These are phyloP conservation scores for Trichechus manatus DNA, from an alignment of 2,113 vertebrate genomes.

Conservation along the genomic window DNA sequence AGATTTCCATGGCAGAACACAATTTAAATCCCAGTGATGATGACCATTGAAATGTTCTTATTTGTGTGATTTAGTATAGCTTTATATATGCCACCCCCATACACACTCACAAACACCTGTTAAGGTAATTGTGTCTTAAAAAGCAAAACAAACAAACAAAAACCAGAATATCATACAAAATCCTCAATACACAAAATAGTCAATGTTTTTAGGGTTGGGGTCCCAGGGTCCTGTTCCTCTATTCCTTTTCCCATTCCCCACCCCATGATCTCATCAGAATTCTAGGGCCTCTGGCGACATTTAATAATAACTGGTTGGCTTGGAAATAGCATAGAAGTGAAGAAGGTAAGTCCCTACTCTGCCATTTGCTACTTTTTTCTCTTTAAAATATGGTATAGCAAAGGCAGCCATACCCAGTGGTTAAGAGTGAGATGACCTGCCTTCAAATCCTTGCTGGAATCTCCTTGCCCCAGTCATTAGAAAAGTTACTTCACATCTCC, in stretches of 20 bases:
- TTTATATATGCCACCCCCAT: background rate
- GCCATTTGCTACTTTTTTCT: background rate
- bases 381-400: background rate
- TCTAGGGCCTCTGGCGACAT: background rate
- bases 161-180: background rate
- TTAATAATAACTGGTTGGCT: background rate
- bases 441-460: background rate
- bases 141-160: background rate
- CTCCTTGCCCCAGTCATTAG: background rate
- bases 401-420: background rate
- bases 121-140: background rate
- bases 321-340: background rate
- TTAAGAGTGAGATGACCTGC: background rate
- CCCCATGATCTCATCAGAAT: background rate
- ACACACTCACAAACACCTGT: background rate
- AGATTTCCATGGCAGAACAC: background rate
- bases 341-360: background rate
- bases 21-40: background rate
- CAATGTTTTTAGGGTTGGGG: background rate
- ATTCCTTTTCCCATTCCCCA: background rate
- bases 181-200: background rate
- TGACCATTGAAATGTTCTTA: background rate
- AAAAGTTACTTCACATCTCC: background rate
- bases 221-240: background rate
- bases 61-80: background rate